Base-by-base conservation (phyloP, 2,888 invertebrate genomes). In the Drosophila mettleri region DNA sequence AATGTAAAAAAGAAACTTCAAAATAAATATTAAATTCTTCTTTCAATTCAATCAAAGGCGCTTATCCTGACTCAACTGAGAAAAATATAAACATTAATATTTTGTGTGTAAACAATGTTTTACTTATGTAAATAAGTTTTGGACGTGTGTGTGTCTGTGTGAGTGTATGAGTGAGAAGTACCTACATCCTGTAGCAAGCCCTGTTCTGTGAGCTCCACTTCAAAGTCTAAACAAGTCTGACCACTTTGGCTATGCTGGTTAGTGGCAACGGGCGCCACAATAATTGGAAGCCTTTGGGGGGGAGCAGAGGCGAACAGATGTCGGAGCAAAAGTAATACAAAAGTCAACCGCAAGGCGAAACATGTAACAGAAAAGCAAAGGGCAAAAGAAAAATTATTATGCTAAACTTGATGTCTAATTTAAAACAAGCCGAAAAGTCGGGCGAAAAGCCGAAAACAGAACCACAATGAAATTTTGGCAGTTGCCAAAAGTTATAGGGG, bases 381-480 rank as follows among this genome's bases (percentile, higher is more conserved):
- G 65, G 55, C 66, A 27, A 22, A 78, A 78, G 79, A 77, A 83
- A 84, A 87, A 81, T 87, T 62, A 81, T 45, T 45, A 45, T 45
- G 43, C 64, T 54, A 62, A 76, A 74, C 69, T 84, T 79, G 84
- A 72, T 70, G 75, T 80, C 83, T 78, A 84, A 84, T 88, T 84
- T 84, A 74, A 78, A 88, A 66, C 61, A 86, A 72, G 72, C 78
- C 61, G 53, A 70, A 20, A 60, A 60, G 59, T 38, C 58, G 7
- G 41, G 41, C 49, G 29, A 64, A 67, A 73, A 73, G 33, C 49
- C 49, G 33, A 49, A 14, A 9, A 31, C 22, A 22, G 34, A 67
- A 66, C 80, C 83, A 57, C 88, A 83, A 82, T 80, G 70, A 78
- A 83, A 88, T 86, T 75, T 86, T n/a, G n/a, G 57, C 80, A 86